Conservation (phyloP, 2,797 vertebrate species). For the Danio kyathit region DNA sequence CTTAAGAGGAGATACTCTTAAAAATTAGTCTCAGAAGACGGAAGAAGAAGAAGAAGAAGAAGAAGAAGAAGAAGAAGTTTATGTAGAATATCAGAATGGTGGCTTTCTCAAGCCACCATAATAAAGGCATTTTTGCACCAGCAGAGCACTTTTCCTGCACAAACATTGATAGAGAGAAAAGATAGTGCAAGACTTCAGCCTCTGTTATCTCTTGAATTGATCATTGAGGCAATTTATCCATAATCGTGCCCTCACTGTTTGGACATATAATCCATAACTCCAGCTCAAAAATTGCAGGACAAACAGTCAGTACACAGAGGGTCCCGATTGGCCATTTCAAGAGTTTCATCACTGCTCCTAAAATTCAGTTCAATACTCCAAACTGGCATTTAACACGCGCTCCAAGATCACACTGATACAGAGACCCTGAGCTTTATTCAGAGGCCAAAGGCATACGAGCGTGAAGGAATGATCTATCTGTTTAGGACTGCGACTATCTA, state of each 20-base stretch:
- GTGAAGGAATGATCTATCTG: slow-evolving; percentile 41
- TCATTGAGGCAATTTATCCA: not conserved
- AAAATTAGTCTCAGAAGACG: no score
- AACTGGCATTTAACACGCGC: slow-evolving; percentile 6
- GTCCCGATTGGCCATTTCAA: slow-evolving; percentile 20
- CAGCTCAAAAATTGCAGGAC: slow-evolving; percentile 38
- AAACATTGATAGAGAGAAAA: not conserved
- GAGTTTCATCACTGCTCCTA: slow-evolving; percentile 14
- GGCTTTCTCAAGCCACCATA: no score
- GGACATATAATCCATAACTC: slow-evolving; percentile 40
- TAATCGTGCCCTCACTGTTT: slow-evolving; percentile 20
- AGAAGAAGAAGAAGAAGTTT: no score
- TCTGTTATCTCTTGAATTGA: not conserved
- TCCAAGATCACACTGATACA: slow-evolving; percentile 13
- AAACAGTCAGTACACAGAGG: slow-evolving; percentile 30
- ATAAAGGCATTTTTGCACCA: no score
- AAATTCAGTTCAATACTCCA: slow-evolving; percentile 30
- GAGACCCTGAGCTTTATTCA: slow-evolving; percentile 15
- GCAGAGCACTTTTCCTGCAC: not conserved
- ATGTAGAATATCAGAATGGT: no score
- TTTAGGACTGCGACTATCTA: slow-evolving; percentile 42
- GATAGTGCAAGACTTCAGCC: no score
- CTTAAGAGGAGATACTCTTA: no score
- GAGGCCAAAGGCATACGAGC: slow-evolving; percentile 27
- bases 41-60: no score